Percentiles rank a stretch among this genome's conserved stretches.
These are phyloP conservation scores for Chloroclysta siterata DNA, from an alignment of 2,888 invertebrate genomes.

Conservation along the genomic window DNA sequence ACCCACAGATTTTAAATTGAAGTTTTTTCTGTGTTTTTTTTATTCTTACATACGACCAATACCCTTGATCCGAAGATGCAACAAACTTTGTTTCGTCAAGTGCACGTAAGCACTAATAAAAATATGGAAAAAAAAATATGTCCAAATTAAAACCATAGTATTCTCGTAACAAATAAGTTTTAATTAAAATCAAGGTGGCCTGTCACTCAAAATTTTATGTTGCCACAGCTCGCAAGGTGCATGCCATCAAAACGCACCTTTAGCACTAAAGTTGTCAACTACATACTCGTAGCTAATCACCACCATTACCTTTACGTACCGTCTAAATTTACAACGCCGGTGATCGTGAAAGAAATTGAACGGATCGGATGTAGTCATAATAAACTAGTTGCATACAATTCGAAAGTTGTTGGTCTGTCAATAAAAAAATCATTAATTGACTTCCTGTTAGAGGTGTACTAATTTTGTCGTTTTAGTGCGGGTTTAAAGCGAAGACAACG, in stretches of 20 bases:
- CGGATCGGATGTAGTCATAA: conserved; percentile 47
- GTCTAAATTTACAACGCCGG: conserved; percentile 50
- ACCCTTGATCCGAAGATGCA: too few species aligned
- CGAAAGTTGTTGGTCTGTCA: conserved; percentile 65
- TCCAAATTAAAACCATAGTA: too few species aligned
- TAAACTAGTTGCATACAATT: conserved; percentile 54
- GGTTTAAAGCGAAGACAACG: too few species aligned
- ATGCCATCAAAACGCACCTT: conserved; percentile 13
- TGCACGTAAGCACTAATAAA: too few species aligned
- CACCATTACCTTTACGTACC: conserved; percentile 26
- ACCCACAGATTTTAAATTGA: too few species aligned
- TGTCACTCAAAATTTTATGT: neutral
- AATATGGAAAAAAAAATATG: too few species aligned
- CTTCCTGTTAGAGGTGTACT: conserved; percentile 61
- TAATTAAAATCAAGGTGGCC: conserved; percentile 7
- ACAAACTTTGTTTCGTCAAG: too few species aligned
- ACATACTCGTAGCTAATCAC: conserved; percentile 28
- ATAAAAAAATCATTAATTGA: conserved; percentile 70
- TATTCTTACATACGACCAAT: too few species aligned
- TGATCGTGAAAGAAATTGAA: conserved; percentile 50
- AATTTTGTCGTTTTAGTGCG: conserved; percentile 40
- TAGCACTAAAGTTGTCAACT: conserved; percentile 35
- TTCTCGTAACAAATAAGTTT: too few species aligned
- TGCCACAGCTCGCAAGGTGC: conserved; percentile 11
- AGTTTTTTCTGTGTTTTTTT: too few species aligned